Percentiles rank a stretch among this genome's conserved stretches.
phyloP scores from a whole-genome alignment of 2,113 vertebrate species.

The Calonectris borealis region DNA sequence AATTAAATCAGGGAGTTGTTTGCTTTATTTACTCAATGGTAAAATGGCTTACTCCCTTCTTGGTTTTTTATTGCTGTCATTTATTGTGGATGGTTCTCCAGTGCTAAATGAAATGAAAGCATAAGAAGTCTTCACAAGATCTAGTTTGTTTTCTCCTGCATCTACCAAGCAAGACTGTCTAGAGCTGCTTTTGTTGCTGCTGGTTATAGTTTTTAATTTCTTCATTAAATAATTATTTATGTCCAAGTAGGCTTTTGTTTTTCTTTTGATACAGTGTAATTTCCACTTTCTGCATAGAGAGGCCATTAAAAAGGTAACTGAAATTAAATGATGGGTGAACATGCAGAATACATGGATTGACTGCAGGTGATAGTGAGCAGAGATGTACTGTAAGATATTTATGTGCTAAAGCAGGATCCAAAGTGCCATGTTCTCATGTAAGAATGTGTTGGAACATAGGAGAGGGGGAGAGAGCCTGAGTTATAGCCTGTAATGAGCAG shows the following conservation, averaged over 20 bases:
- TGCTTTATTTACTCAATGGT: constrained; percentile 40
- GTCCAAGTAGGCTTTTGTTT: not conserved
- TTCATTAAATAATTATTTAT: not conserved
- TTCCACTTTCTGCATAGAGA: not conserved
- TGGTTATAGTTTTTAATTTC: not conserved
- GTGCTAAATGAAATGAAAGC: constrained; percentile 26
- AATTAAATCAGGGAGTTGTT: constrained; percentile 45
- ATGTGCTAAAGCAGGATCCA: not conserved
- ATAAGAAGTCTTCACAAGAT: constrained; percentile 9
- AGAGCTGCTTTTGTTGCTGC: not conserved
- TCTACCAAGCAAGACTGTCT: not conserved
- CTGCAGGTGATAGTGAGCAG: not conserved
- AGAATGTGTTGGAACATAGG: not conserved
- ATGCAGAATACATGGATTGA: not conserved
- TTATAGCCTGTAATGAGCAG: not conserved
- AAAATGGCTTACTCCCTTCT: not conserved
- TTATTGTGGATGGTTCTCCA: constrained; percentile 37
- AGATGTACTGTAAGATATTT: not conserved
- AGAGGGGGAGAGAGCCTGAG: not conserved
- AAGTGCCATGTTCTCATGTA: not conserved
- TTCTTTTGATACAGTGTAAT: not conserved
- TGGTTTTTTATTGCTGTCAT: constrained; percentile 34
- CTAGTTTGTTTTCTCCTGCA: not conserved
- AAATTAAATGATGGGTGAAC: not conserved
- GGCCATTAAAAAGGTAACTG: not conserved